phyloP scores from a whole-genome alignment of 1,140 invertebrate genomes.

The Monochamus saltuarius region DNA sequence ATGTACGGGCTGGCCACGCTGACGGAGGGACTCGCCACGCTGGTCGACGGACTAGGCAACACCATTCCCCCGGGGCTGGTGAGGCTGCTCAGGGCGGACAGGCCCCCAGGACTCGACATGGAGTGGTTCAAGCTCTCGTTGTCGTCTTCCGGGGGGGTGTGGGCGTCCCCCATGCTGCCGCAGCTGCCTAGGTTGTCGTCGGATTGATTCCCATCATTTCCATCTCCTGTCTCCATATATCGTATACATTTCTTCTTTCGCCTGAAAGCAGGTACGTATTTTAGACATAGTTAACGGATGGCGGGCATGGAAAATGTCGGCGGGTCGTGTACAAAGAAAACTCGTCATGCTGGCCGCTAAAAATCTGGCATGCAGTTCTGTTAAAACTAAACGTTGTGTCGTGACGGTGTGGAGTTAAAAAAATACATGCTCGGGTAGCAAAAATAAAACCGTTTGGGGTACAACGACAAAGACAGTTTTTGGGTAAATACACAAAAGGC shows the following conservation, averaged over 20 bases:
- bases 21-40: conserved; percentile 67
- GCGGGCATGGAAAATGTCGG: no score
- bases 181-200: conserved; percentile 78
- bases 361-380: conserved; percentile 13
- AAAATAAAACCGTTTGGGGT: background rate
- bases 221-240: conserved; percentile 80
- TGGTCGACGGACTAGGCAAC: conserved; percentile 64
- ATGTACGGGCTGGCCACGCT: conserved; percentile 60
- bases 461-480: no score
- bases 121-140: conserved; percentile 65
- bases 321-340: background rate
- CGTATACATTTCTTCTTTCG: conserved; percentile 98
- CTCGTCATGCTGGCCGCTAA: conserved; percentile 4
- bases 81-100: conserved; percentile 75
- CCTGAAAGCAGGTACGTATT: conserved; percentile 61
- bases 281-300: no score
- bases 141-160: conserved; percentile 69
- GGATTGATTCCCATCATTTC: conserved; percentile 71
- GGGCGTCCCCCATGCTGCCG: conserved; percentile 71
- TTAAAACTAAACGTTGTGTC: background rate
- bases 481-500: background rate
- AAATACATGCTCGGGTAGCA: background rate
- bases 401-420: conserved; percentile 3
- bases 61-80: conserved; percentile 72
- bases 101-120: conserved; percentile 73